Evolutionary conservation across 2,113 vertebrate genomes (phyloP).

Genomic region (Neogobius melanostomus): DNA sequence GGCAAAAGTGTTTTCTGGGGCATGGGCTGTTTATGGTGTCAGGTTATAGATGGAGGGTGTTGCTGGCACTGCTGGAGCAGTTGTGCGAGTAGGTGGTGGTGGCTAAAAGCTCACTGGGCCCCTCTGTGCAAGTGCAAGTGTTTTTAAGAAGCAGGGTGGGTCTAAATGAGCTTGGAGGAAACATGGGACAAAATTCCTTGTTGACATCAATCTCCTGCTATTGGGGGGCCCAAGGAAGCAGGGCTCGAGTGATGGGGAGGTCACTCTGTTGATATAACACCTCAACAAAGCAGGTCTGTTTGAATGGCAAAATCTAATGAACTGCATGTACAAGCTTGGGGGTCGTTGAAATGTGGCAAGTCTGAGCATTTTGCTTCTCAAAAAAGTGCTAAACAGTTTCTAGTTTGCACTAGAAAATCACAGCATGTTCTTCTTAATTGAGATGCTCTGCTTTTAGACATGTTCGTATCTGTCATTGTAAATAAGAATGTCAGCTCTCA

Average conservation of each 20-base stretch:
- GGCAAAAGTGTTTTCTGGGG: constrained; percentile 53
- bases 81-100: constrained; percentile 43
- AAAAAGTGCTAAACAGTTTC: background rate
- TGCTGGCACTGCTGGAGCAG: constrained; percentile 55
- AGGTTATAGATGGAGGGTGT: constrained; percentile 61
- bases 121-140: constrained; percentile 70
- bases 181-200: constrained; percentile 75
- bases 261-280: constrained; percentile 79
- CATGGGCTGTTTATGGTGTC: constrained; percentile 65
- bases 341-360: constrained; percentile 56
- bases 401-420: background rate
- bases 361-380: background rate
- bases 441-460: background rate
- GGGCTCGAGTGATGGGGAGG: constrained; percentile 69
- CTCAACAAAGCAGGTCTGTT: constrained; percentile 79
- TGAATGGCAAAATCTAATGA: constrained; percentile 70
- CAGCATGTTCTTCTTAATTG: background rate
- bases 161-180: constrained; percentile 69
- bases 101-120: constrained; percentile 66
- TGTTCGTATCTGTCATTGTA: background rate
- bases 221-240: constrained; percentile 75
- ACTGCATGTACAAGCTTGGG: constrained; percentile 62
- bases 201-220: constrained; percentile 80
- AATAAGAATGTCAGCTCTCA: background rate
- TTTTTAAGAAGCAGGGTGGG: constrained; percentile 66